Evolutionary conservation across 2,113 vertebrate species (phyloP), one percentile per base, ranked within the genome.

Genomic region (Isurus oxyrinchus): DNA sequence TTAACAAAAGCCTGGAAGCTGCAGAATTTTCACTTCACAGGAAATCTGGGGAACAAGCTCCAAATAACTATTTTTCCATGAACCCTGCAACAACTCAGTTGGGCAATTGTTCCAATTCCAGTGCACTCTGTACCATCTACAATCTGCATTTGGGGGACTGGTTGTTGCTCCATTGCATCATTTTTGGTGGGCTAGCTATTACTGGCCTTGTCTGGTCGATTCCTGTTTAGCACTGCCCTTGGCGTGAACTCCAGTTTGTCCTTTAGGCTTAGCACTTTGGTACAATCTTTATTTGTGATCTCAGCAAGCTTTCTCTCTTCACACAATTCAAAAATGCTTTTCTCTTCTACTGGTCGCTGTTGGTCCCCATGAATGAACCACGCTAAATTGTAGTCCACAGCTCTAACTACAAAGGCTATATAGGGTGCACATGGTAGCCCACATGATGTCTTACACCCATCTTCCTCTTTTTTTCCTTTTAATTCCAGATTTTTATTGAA

Each of bases 261-360:
- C 97, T 99, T 99, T n/a, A 99, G 98, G 97, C 99, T 99, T 95
- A 99, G 98, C 97, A 99, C 99, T 97, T 99, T 97, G 14, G 99
- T 99, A 97, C 98, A 97, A 97, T 99, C 99, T 97, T 97, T 97
- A 53, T 98, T 99, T 0, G 96, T 97, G 96, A 98, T 98, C 96
- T 99, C 99, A 97, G 98, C 98, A 97, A 99, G 98, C 97, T 98
- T 98, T 21, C 99, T 98, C 5, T 99, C 99, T 97, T 99, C 99
- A 55, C 99, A 98, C 96, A 98, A 97, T 97, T 99, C 99, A 10
- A 98, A 97, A 97, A 99, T 98, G 97, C 99, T 98, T 97, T 97
- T 98, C 97, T 99, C 98, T 96, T 98, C 98, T 23, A 97, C 97
- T 13, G 97, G 97, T 0, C 79, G 98, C 10, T 97, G 97, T 16